Evolutionary conservation across 2,797 vertebrate genomes (phyloP).

Genomic region (Sebastes umbrosus): DNA sequence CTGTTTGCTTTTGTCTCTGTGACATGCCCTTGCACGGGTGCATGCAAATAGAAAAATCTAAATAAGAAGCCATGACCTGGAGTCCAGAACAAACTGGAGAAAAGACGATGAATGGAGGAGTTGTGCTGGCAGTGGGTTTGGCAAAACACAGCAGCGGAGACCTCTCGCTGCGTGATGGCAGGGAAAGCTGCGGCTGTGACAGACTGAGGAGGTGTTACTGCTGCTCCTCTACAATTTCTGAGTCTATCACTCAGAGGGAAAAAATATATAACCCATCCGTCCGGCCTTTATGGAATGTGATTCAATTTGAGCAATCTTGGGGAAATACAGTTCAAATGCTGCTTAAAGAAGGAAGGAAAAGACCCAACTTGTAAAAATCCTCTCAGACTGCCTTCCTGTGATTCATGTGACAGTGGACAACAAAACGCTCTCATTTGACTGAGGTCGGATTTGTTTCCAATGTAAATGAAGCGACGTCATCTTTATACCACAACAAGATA

Average conservation of each 20-base stretch:
- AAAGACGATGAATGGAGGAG: constrained; percentile 45
- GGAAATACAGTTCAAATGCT: constrained; percentile 1
- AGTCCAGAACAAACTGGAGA: constrained; percentile 35
- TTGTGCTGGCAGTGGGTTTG: constrained; percentile 46
- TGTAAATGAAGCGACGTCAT: constrained; percentile 5
- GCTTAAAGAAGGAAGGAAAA: not conserved
- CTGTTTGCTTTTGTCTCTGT: constrained; percentile 36
- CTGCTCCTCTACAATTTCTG: constrained; percentile 67
- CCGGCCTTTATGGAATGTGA: constrained; percentile 47
- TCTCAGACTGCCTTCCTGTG: not conserved
- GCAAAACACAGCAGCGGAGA: constrained; percentile 36
- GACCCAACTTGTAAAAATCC: not conserved
- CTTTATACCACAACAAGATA: not conserved
- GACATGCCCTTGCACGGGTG: not conserved
- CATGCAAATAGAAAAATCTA: constrained; percentile 40
- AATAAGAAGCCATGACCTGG: constrained; percentile 34
- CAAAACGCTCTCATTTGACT: not conserved
- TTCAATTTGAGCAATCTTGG: constrained; percentile 9
- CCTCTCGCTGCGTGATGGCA: constrained; percentile 52
- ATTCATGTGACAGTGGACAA: not conserved
- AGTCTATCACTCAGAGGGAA: constrained; percentile 67
- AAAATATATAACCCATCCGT: constrained; percentile 49
- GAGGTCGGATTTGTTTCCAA: not conserved
- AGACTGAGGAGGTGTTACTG: constrained; percentile 69
- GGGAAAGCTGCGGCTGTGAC: constrained; percentile 55